phyloP scores from a whole-genome alignment of 2,113 vertebrate genomes.

The Halcyon senegalensis region DNA sequence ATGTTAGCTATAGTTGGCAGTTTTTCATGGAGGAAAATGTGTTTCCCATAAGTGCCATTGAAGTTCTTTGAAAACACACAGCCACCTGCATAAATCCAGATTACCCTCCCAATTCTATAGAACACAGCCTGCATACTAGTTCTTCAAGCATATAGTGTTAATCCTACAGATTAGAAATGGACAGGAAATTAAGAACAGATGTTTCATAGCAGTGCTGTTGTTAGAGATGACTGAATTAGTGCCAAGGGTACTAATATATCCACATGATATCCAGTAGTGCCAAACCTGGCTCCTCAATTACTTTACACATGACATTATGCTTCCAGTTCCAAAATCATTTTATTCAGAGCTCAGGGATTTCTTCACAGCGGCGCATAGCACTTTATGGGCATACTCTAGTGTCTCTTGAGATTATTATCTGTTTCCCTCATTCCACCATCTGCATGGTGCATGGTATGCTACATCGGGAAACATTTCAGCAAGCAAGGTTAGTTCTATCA shows the following conservation, averaged over 20 bases:
- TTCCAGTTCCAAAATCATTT: conserved; percentile 10
- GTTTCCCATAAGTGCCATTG: background rate
- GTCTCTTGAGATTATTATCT: background rate
- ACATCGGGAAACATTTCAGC: background rate
- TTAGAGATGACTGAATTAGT: conserved; percentile 13
- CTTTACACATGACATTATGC: background rate
- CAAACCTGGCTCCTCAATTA: conserved; percentile 13
- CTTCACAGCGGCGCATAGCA: background rate
- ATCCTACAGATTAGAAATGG: conserved; percentile 51
- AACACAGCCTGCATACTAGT: background rate
- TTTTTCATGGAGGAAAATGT: background rate
- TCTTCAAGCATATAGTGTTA: background rate
- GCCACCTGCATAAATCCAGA: background rate
- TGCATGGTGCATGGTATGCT: background rate
- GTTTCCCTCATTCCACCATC: background rate
- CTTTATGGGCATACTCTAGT: background rate
- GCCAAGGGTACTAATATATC: conserved; percentile 42
- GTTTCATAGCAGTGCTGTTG: conserved; percentile 22
- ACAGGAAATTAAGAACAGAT: conserved; percentile 51
- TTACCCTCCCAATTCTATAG: background rate
- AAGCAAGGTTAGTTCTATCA: background rate
- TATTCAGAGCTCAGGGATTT: conserved; percentile 6
- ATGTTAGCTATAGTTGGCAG: background rate
- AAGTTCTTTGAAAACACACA: background rate
- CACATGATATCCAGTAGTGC: background rate